These are phyloP conservation scores for Metridium senile DNA, from an alignment of 92 coral and sea anemone species.

Conservation along the genomic window DNA sequence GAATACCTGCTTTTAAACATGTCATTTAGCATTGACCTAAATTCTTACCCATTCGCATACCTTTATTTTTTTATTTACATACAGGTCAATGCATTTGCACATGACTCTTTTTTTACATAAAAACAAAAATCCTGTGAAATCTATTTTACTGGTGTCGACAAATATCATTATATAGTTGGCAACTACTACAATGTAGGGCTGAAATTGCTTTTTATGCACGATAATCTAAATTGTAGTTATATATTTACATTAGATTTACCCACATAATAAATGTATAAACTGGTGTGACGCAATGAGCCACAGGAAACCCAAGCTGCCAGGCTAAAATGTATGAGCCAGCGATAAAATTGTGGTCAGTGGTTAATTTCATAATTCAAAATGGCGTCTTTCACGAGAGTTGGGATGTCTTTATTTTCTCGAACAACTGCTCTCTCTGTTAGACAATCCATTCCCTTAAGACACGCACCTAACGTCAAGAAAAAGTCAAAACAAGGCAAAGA, in stretches of 20 bases:
- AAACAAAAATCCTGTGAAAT: too few species aligned
- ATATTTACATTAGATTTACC: not conserved
- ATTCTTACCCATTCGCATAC: too few species aligned
- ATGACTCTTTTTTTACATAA: too few species aligned
- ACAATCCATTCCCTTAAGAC: conserved; percentile 71
- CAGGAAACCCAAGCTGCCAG: conserved; percentile 4
- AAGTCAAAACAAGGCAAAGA: conserved; percentile 72
- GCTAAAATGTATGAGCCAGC: conserved; percentile 22
- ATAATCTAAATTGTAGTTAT: too few species aligned
- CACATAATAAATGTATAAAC: not conserved
- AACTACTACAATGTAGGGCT: too few species aligned
- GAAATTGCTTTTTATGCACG: too few species aligned
- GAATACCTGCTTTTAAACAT: too few species aligned
- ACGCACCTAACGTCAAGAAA: conserved; percentile 83
- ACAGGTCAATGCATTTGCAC: too few species aligned
- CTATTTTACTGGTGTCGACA: too few species aligned
- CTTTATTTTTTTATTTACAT: too few species aligned
- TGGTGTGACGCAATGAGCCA: not conserved
- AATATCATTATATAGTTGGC: too few species aligned
- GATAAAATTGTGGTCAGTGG: conserved; percentile 21
- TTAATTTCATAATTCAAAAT: conserved; percentile 49
- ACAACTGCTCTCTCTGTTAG: conserved; percentile 75
- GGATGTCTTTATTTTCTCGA: conserved; percentile 67
- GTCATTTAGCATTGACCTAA: too few species aligned
- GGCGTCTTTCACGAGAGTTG: conserved; percentile 72